These are phyloP conservation scores for Camelus dromedarius DNA, from an alignment of 2,113 vertebrate species.

Conservation along the genomic window DNA sequence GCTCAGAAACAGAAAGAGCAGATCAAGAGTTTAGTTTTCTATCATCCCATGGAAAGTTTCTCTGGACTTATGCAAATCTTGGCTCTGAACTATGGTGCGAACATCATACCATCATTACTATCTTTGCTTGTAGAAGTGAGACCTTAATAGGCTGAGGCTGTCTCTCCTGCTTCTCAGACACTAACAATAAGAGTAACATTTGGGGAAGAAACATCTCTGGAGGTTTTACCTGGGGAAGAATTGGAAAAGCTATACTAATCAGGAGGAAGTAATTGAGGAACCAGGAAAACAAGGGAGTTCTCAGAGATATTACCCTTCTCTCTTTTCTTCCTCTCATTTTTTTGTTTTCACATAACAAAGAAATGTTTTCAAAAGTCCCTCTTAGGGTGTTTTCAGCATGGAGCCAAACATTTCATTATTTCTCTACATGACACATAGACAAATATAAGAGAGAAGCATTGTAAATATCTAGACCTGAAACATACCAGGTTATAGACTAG, in stretches of 20 bases:
- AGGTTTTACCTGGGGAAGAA: not conserved
- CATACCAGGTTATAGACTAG: not conserved
- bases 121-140: not conserved
- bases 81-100: not conserved
- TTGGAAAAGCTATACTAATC: not conserved
- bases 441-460: constrained; percentile 7
- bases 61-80: not conserved
- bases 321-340: not conserved
- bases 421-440: not conserved
- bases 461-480: not conserved
- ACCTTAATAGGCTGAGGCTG: not conserved
- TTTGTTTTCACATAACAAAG: not conserved
- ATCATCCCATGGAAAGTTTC: not conserved
- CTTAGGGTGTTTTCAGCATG: not conserved
- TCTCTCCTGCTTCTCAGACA: not conserved
- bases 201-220: not conserved
- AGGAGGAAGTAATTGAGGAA: not conserved
- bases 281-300: not conserved
- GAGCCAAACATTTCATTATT: constrained; percentile 3
- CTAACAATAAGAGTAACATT: not conserved
- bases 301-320: not conserved
- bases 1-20: not conserved
- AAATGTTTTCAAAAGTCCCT: not conserved
- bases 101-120: not conserved
- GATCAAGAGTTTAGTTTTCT: not conserved